Evolutionary conservation across 2,113 vertebrate genomes (phyloP), one percentile per base, ranked within the genome.

Genomic region (Halichoerus grypus): DNA sequence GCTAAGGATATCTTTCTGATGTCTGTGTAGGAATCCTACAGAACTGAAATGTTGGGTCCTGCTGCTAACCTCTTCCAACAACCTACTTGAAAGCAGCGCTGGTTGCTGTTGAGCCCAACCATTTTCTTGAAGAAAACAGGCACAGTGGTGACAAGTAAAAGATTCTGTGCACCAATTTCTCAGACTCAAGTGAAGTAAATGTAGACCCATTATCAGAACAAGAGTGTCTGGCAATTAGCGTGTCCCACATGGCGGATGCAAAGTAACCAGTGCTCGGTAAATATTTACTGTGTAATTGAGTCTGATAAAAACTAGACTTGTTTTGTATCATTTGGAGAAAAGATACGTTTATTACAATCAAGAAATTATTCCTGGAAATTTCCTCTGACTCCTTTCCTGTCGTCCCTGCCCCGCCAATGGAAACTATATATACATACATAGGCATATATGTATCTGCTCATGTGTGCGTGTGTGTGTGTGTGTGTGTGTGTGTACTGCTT

Each of bases 191-290:
- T 49, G 42, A 55, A 71, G 21, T 57, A 82, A 77, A 69, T 59
- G 7, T 28, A 42, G 65, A n/a, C 5, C 5, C 10, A 2, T 77
- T 82, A 87, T 42, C 7, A n/a, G 65, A 74, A 36, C 53, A 46
- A 82, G 55, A 92, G 42, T 28, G 12, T 61, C 72, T 79, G 36
- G 36, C 15, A 55, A 46, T 77, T 80, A 46, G 26, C 85, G 83
- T 74, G 8, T 31, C 42, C 53, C 12, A 74, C 97, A 61, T 31
- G 31, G 83, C 42, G 42, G 39, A 55, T 39, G 46, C 22, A 69
- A 55, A 96, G 57, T 69, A 85, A 92, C 7, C 74, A 67, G 31
- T 82, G 59, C 1, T 86, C 21, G 36, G 89, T 86, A 86, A 94
- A 39, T 92, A 92, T 65, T 63, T 72, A 65, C 4, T 9, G 31